Base-by-base conservation (phyloP, 1,140 invertebrate species). In the Chrysomallon squamiferum region DNA sequence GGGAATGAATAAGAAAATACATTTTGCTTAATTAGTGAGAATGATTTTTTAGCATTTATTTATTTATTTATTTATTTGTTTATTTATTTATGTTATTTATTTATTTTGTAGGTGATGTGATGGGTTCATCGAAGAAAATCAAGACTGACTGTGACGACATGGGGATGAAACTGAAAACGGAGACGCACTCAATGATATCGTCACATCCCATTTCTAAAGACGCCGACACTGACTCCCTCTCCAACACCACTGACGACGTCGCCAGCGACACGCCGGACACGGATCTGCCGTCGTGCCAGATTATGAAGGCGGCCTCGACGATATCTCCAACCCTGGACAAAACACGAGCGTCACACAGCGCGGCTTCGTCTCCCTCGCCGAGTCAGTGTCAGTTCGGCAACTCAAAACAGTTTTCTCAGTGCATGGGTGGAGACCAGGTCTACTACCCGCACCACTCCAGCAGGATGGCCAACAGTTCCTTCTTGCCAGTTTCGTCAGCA, bases 381-480 rank as follows among this genome's bases (percentile, higher is more conserved):
- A 61, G 30, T 20, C 64, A 66, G 58, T 66, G 64, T 33, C 64
- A 66, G 64, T 66, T 66, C 64, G 47, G 43, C 22, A 45, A 35
- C 25, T 22, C 29, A 6, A 54, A 54, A 41, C 22, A 30, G 43
- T 41, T 25, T 22, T 25, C 38, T 32, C 32, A 32, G 62, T 45
- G 58, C 15, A 22, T 56, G 57, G 7, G 63, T 38, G 50, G 41
- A 61, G 41, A 66, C 32, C 59, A 74, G 67, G 59, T 73, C 22
- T 80, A 80, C 57, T 80, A 77, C 41, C 71, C 76, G 1, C 79
- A 80, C 60, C 69, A 75, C 5, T 65, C 73, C 52, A 62, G 74
- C 32, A 50, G 66, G 22, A 66, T 71, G 30, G 66, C 73, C 13
- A 59, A 62, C 9, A 70, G 72, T 25, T 71, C 75, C 5, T 80